Conservation (phyloP, 2,888 invertebrate species). For the Spisula solida region DNA sequence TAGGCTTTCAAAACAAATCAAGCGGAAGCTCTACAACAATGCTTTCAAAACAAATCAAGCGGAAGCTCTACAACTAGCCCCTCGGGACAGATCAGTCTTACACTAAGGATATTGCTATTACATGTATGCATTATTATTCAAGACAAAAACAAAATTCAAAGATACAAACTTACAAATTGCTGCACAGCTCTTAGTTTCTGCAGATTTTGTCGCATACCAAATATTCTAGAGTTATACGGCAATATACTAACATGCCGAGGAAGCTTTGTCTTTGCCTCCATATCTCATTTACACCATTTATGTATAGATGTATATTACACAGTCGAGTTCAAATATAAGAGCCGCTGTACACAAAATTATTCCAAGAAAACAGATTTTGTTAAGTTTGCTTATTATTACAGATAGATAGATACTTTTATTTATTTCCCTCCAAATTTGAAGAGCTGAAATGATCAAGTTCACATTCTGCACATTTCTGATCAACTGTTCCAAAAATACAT, state of each 20-base stretch:
- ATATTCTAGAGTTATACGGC: conserved; percentile 49
- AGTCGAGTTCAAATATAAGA: no score
- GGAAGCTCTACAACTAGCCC: no score
- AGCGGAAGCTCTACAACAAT: no score
- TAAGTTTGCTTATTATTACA: neutral
- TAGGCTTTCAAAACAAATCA: no score
- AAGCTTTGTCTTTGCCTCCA: conserved; percentile 32
- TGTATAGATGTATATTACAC: no score
- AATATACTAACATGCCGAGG: conserved; percentile 35
- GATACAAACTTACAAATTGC: conserved; percentile 59
- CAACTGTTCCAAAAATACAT: neutral
- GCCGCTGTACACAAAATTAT: neutral
- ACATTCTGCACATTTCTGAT: neutral
- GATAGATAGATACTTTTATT: no score
- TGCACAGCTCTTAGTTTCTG: conserved; percentile 58
- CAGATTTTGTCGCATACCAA: conserved; percentile 55
- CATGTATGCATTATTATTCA: no score
- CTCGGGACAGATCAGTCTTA: no score
- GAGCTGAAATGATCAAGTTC: no score
- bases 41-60: no score
- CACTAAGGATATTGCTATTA: no score
- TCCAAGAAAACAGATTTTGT: neutral
- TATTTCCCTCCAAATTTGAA: no score
- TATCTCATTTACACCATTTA: neutral
- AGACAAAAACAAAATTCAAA: neutral